Conservation (phyloP, 2,888 invertebrate species). For the Orchesella flavescens region DNA sequence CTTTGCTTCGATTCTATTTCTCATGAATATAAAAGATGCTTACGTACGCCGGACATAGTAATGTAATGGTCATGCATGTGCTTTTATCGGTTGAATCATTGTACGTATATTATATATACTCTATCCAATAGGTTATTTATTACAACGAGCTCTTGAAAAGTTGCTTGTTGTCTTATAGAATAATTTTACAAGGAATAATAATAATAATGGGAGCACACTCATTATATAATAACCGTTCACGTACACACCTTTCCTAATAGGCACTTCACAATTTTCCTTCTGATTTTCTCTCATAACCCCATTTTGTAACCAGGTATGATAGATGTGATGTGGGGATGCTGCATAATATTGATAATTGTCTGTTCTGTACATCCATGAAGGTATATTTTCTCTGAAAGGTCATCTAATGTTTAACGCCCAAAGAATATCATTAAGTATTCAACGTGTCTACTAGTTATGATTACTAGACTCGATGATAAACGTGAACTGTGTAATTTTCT, state of each 20-base stretch:
- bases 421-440: slow-evolving; percentile 15
- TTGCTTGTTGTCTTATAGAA: slow-evolving; percentile 47
- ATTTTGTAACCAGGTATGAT: neutral
- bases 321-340: neutral
- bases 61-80: neutral
- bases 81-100: neutral
- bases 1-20: neutral
- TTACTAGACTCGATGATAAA: neutral
- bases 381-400: neutral
- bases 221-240: neutral
- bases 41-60: too few species aligned
- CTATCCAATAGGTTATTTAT: neutral
- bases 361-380: neutral
- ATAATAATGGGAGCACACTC: slow-evolving; percentile 16
- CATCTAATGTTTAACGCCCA: neutral
- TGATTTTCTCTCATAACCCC: slow-evolving; percentile 13
- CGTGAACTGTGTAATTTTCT: slow-evolving; percentile 3
- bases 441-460: neutral
- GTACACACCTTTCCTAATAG: slow-evolving; percentile 27
- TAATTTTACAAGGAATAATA: slow-evolving; percentile 33
- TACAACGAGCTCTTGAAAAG: slow-evolving; percentile 5
- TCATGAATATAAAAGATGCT: too few species aligned
- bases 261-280: neutral
- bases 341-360: neutral
- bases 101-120: neutral